Conservation (phyloP, 2,888 invertebrate species). For the Tetrapedia diversipes region DNA sequence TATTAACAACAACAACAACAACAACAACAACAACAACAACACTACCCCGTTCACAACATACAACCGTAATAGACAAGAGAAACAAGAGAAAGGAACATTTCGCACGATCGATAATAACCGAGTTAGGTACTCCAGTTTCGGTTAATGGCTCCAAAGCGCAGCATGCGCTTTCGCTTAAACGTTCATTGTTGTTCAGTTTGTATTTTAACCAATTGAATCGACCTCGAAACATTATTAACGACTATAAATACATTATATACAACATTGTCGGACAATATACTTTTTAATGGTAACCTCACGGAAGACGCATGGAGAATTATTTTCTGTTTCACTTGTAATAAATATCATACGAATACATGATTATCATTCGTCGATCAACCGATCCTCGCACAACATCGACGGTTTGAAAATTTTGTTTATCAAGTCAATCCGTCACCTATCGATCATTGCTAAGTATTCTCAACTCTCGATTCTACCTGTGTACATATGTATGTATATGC, state of each 20-base stretch:
- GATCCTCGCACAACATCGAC: neutral
- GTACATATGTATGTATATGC: too few relatives aligned
- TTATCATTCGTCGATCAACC: neutral
- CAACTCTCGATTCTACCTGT: constrained; percentile 4
- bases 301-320: too few relatives aligned
- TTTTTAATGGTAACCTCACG: too few relatives aligned
- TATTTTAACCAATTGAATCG: neutral
- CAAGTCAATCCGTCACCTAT: constrained; percentile 17
- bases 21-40: too few relatives aligned
- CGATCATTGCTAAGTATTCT: constrained; percentile 21
- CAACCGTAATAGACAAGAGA: too few relatives aligned
- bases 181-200: neutral
- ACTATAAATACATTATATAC: too few relatives aligned
- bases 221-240: too few relatives aligned
- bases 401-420: constrained; percentile 14
- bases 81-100: neutral
- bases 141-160: neutral
- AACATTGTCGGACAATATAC: too few relatives aligned
- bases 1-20: too few relatives aligned
- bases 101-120: constrained; percentile 23
- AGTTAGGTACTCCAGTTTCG: constrained; percentile 6
- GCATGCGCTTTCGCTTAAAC: too few relatives aligned
- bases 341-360: neutral
- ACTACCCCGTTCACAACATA: too few relatives aligned
- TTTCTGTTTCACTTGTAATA: neutral